phyloP scores from a whole-genome alignment of 2,113 vertebrate genomes.

The Actinemys pallida region DNA sequence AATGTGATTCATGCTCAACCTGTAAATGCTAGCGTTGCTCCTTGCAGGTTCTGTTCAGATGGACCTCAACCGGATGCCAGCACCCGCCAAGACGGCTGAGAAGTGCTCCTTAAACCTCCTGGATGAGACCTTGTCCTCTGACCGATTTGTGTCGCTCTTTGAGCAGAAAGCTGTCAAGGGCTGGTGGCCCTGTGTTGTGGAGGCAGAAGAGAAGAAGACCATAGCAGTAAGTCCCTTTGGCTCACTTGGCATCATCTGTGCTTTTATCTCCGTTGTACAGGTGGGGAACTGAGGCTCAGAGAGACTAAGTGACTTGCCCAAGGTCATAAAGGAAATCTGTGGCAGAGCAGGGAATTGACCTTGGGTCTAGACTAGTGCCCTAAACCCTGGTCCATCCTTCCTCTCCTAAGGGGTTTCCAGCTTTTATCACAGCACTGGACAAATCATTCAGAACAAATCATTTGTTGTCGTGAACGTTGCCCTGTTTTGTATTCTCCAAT shows the following conservation, averaged over 20 bases:
- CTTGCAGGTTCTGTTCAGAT: constrained; percentile 89
- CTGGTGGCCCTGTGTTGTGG: constrained; percentile 94
- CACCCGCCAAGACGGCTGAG: constrained; percentile 89
- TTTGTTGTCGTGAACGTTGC: background rate
- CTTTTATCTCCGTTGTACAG: background rate
- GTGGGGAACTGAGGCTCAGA: background rate
- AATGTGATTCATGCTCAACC: no score
- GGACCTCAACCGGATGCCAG: constrained; percentile 94
- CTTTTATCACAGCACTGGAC: accelerated
- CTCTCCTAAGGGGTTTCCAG: background rate
- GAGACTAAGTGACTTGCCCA: background rate
- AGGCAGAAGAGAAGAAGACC: constrained; percentile 79
- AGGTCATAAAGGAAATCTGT: accelerated
- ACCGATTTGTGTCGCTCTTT: constrained; percentile 90
- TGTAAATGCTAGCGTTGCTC: accelerated
- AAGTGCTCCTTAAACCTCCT: constrained; percentile 88
- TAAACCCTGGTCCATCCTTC: background rate
- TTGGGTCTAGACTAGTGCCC: background rate
- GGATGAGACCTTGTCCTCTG: constrained; percentile 63
- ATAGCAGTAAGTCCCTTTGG: constrained; percentile 82
- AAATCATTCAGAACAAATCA: accelerated
- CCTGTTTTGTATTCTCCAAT: background rate
- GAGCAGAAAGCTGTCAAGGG: constrained; percentile 95
- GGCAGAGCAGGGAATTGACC: background rate
- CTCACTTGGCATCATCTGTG: background rate